These are phyloP conservation scores for Octomys mimax DNA, from an alignment of 2,797 vertebrate species.

Conservation along the genomic window DNA sequence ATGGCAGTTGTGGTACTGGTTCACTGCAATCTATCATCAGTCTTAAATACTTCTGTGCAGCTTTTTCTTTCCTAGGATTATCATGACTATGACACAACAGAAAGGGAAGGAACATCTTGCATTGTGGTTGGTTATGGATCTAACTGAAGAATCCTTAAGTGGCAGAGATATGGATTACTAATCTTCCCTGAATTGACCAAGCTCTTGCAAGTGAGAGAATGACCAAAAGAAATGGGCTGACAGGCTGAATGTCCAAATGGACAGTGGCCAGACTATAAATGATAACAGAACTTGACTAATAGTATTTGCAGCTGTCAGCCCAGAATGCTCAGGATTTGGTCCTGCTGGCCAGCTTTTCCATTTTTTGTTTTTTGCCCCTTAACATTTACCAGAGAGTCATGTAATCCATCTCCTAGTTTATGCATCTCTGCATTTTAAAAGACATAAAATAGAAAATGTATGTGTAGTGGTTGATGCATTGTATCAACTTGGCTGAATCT, in stretches of 20 bases:
- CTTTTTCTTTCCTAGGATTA: not conserved
- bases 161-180: not conserved
- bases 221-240: not conserved
- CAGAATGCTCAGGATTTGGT: not conserved
- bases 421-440: not conserved
- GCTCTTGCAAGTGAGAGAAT: slow-evolving; percentile 7
- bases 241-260: not conserved
- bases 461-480: too few relatives aligned
- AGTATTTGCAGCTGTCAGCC: not conserved
- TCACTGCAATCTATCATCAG: not conserved
- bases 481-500: too few relatives aligned
- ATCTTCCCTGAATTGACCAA: not conserved
- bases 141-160: not conserved
- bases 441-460: not conserved
- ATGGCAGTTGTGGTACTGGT: not conserved
- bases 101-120: not conserved
- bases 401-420: not conserved
- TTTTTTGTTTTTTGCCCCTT: not conserved
- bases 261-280: not conserved
- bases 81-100: not conserved
- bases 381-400: not conserved
- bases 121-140: not conserved
- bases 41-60: not conserved
- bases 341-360: not conserved
- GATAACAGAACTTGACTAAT: not conserved